These are phyloP conservation scores for Trachelipus rathkii DNA, from an alignment of 1,140 invertebrate genomes.

Conservation along the genomic window DNA sequence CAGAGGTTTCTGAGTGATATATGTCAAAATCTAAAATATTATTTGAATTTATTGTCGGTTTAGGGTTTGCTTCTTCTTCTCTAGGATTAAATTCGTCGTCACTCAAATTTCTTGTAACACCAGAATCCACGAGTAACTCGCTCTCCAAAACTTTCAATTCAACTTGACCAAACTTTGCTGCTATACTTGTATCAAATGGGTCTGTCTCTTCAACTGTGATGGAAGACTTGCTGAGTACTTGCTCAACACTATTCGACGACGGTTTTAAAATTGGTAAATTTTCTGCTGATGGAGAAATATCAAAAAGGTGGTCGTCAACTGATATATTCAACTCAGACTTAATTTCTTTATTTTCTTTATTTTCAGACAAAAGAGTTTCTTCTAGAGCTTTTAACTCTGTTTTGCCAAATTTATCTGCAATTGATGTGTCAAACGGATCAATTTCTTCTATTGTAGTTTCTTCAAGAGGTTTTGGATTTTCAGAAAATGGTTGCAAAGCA, in stretches of 20 bases:
- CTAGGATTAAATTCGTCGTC: slow-evolving; percentile 46
- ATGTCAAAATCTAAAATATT: slow-evolving; percentile 31
- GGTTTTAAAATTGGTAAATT: not conserved
- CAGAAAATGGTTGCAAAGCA: slow-evolving; percentile 41
- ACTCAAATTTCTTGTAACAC: slow-evolving; percentile 32
- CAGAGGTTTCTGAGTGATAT: slow-evolving; percentile 20
- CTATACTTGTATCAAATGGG: slow-evolving; percentile 51
- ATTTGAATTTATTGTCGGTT: slow-evolving; percentile 22
- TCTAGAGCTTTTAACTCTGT: slow-evolving; percentile 72
- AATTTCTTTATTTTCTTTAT: not conserved
- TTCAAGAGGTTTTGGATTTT: slow-evolving; percentile 27
- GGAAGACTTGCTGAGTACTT: slow-evolving; percentile 21
- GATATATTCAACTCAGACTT: not conserved
- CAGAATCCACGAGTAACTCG: slow-evolving; percentile 37
- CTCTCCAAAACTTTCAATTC: slow-evolving; percentile 43
- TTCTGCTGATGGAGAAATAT: not conserved
- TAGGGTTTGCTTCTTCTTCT: slow-evolving; percentile 31
- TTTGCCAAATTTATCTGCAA: slow-evolving; percentile 64
- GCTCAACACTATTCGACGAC: not conserved
- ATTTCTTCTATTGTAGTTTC: slow-evolving; percentile 52
- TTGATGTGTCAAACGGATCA: slow-evolving; percentile 80
- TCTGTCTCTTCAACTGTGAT: slow-evolving; percentile 44
- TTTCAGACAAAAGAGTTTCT: slow-evolving; percentile 62
- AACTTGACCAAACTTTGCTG: slow-evolving; percentile 36
- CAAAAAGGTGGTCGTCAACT: not conserved